Evolutionary conservation across 2,797 vertebrate genomes (phyloP).

Genomic region (Callimico goeldii): DNA sequence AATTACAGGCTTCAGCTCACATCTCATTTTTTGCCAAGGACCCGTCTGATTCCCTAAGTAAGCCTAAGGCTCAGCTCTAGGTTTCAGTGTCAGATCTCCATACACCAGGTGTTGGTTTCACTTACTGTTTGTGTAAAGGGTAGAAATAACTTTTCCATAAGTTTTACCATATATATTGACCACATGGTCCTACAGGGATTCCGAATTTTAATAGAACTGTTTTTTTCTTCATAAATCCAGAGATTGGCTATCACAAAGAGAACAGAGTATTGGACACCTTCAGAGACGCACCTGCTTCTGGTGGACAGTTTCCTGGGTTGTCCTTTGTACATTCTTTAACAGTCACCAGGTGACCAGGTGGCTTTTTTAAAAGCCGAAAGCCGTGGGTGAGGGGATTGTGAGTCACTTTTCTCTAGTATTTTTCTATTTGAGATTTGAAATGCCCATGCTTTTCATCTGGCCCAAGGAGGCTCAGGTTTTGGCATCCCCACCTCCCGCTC

Average conservation of each 20-base stretch:
- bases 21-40: constrained; percentile 58
- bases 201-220: fast-evolving
- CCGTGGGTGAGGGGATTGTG: not conserved
- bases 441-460: constrained; percentile 35
- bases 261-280: not conserved
- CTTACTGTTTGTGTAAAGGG: constrained; percentile 7
- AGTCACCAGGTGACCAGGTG: not conserved
- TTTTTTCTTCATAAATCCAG: constrained; percentile 27
- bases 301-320: not conserved
- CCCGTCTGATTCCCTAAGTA: not conserved
- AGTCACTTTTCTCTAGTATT: not conserved
- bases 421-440: constrained; percentile 57
- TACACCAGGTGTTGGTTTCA: constrained; percentile 37
- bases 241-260: not conserved
- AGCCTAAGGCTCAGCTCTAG: not conserved
- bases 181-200: not conserved
- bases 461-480: constrained; percentile 41
- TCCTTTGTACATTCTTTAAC: constrained; percentile 43
- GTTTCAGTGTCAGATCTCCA: not conserved
- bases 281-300: not conserved
- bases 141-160: constrained; percentile 32
- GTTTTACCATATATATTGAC: constrained; percentile 4
- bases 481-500: not conserved
- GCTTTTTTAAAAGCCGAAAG: constrained; percentile 48
- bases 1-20: constrained; percentile 27